Conservation (phyloP, 2,113 vertebrate species). For the Rhegmatorhina hoffmannsi region DNA sequence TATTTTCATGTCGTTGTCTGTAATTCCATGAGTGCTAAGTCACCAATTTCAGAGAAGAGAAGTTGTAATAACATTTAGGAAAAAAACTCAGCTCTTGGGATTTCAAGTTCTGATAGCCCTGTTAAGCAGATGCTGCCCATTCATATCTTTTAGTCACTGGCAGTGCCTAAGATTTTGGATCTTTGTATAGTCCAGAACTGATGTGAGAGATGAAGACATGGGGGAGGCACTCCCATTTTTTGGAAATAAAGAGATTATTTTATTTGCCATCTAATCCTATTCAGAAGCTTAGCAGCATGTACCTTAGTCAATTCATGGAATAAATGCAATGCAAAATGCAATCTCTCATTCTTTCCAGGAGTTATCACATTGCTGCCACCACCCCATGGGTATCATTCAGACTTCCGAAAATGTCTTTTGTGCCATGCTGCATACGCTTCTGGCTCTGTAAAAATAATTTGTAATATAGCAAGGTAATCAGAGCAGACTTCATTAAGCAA, state of each 20-base stretch:
- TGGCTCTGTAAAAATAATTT: background rate
- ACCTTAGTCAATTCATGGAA: background rate
- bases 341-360: background rate
- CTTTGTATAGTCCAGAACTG: background rate
- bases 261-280: background rate
- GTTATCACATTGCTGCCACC: background rate
- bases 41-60: background rate
- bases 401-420: background rate
- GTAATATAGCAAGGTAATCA: background rate
- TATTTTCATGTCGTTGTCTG: background rate
- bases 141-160: background rate
- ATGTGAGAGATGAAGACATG: background rate
- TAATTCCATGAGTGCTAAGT: background rate
- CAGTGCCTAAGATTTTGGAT: background rate
- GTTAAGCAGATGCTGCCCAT: background rate
- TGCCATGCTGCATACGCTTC: background rate
- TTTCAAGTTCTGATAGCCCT: background rate
- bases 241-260: background rate
- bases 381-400: background rate
- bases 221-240: background rate
- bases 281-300: background rate
- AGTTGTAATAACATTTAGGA: background rate
- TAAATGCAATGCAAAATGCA: background rate
- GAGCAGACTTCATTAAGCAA: conserved; percentile 3
- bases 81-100: background rate